phyloP scores from a whole-genome alignment of 2,888 invertebrate species.

The Malachius bipustulatus region DNA sequence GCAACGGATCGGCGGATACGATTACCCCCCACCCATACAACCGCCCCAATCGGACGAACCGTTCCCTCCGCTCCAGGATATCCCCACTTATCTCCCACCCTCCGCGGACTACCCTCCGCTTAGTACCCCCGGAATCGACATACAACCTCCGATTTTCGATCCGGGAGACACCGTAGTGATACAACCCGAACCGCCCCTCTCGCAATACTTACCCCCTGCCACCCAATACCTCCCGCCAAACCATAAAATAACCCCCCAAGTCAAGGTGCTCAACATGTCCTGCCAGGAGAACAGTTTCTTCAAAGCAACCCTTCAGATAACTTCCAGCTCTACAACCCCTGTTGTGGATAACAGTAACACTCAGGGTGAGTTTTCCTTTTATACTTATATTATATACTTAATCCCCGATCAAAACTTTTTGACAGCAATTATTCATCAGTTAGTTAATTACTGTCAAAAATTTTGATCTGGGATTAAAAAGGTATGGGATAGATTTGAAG shows the following conservation, averaged over 20 bases:
- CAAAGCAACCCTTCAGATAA: slow-evolving; percentile 31
- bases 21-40: not conserved
- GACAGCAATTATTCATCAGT: too few species aligned
- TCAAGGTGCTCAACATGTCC: slow-evolving; percentile 31
- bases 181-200: slow-evolving; percentile 14
- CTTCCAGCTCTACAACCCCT: slow-evolving; percentile 31
- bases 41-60: slow-evolving; percentile 1
- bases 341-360: too few species aligned
- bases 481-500: too few species aligned
- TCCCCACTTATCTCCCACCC: slow-evolving; percentile 21
- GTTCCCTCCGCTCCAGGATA: not conserved
- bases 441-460: too few species aligned
- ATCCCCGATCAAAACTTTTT: too few species aligned
- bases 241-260: slow-evolving; percentile 15
- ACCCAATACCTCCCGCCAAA: slow-evolving; percentile 19
- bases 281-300: slow-evolving; percentile 26
- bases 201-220: slow-evolving; percentile 15
- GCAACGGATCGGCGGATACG: not conserved
- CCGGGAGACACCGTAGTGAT: slow-evolving; percentile 23
- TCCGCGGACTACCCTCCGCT: slow-evolving; percentile 21
- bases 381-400: too few species aligned
- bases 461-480: too few species aligned
- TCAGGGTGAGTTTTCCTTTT: too few species aligned
- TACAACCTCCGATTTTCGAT: slow-evolving; percentile 19
- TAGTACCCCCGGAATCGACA: slow-evolving; percentile 14